These are phyloP conservation scores for Globodera ellingtonae DNA, from an alignment of 1,140 invertebrate species.

Conservation along the genomic window DNA sequence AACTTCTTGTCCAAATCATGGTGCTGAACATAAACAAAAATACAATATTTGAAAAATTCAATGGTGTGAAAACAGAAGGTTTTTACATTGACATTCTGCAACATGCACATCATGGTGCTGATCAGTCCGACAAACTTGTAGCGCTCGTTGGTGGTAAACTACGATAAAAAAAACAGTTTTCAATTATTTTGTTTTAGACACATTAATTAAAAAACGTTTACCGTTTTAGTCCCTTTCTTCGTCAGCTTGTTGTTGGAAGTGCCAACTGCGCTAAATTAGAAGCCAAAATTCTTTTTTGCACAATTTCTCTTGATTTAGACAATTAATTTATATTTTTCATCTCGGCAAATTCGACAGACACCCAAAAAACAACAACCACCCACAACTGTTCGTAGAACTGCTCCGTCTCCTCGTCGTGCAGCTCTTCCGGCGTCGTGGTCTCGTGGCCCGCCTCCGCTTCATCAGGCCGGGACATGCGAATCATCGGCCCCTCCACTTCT, in stretches of 20 bases:
- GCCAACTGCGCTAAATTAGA: background rate
- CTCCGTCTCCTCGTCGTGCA: slow-evolving; percentile 1
- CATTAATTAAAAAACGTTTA: background rate
- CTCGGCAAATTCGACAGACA: no score
- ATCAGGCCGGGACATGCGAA: background rate
- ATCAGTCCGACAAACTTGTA: background rate
- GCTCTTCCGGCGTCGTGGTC: background rate
- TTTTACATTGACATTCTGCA: background rate
- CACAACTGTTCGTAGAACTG: background rate
- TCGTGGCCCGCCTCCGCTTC: background rate
- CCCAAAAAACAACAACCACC: no score
- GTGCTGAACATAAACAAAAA: background rate
- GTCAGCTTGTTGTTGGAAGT: background rate
- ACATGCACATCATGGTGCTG: background rate
- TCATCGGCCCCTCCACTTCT: background rate
- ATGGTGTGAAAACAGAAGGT: no score
- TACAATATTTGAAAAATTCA: no score
- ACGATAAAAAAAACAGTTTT: background rate
- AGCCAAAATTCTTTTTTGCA: no score
- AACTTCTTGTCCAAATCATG: background rate
- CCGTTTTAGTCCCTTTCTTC: background rate
- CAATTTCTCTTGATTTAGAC: no score
- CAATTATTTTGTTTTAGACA: background rate
- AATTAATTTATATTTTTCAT: no score
- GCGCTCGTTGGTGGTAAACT: background rate